Percentiles rank a stretch among this genome's conserved stretches.
phyloP scores from a whole-genome alignment of 2,113 vertebrate species.

The Phyllostomus discolor region DNA sequence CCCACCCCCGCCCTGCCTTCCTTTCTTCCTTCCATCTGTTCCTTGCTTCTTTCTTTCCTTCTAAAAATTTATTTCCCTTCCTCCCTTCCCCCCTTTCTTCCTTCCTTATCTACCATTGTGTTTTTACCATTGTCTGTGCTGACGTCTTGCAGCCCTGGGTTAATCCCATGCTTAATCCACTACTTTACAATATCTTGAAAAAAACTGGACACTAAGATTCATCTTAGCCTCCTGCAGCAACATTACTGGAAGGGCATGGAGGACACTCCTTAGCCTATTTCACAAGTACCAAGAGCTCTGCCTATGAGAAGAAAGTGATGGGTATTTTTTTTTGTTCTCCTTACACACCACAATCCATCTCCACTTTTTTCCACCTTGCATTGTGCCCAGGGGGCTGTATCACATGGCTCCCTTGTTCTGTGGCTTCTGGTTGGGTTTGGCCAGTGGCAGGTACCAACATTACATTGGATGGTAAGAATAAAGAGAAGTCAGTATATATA shows the following conservation, averaged over 20 bases:
- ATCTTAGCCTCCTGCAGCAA: not conserved
- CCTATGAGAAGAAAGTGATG: not conserved
- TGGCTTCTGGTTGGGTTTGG: constrained; percentile 27
- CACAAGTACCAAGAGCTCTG: not conserved
- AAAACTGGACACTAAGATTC: not conserved
- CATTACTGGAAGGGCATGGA: not conserved
- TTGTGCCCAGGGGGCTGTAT: not conserved
- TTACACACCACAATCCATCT: not conserved
- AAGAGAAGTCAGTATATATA: not conserved
- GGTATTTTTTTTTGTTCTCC: not conserved
- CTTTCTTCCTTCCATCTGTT: not conserved
- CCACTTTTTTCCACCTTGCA: not conserved
- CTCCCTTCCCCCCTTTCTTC: not conserved
- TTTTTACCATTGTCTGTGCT: not conserved
- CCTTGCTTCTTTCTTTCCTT: not conserved
- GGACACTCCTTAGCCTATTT: not conserved
- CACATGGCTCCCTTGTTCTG: not conserved
- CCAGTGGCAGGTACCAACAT: not conserved
- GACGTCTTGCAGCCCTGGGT: not conserved
- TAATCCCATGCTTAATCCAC: not conserved
- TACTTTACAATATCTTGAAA: not conserved
- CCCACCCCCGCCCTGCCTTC: not conserved
- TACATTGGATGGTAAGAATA: not conserved
- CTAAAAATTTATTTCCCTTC: too few relatives aligned
- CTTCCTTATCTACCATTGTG: too few relatives aligned